Evolutionary conservation across 2,888 invertebrate species (phyloP), one percentile per base, ranked within the genome.

Genomic region (Noctua pronuba): DNA sequence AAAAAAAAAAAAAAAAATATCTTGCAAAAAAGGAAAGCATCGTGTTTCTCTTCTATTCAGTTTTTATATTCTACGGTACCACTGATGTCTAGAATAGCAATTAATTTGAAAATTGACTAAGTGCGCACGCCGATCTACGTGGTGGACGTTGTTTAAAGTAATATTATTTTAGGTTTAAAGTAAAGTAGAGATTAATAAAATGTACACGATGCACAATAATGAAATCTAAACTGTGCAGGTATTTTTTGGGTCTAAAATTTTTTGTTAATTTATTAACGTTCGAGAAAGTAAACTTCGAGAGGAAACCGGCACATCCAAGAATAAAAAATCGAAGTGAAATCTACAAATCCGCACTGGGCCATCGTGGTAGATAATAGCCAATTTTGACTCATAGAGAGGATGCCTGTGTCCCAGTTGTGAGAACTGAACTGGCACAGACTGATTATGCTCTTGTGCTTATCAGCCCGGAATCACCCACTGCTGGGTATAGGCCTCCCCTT

Each of bases 81-180:
- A 49, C 67, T 73, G 73, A 75, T 55, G 74, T 72, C 75, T 62
- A 80, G 80, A 85, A 83, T 82, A 84, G 28, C 77, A 80, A 83
- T 87, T 75, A 78, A 83, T 85, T 86, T 80, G 65, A 75, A 78
- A 77, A 83, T 85, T 74, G 31, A 73, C 76, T 80, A 73, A 79
- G 73, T 77, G 73, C 55, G 58, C 70, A 35, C 49, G 70, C 38
- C 18, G 6, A 49, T 46, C 11, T 66, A 79, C 67, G 62, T 79
- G 62, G 28, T 6, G 41, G 13, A 21, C 49, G 60, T 67, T 49
- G 21, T 28, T 38, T 28, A 41, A 64, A 49, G 62, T 64, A 28
- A 74, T 55, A 31, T 64, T 65, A 46, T 73, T 66, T 80, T 66
- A 73, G 16, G 70, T 55, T 38, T n/a, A 10, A 28, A 62, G 21